Evolutionary conservation across 2,888 invertebrate species (phyloP).

Genomic region (Chouioia cunea): DNA sequence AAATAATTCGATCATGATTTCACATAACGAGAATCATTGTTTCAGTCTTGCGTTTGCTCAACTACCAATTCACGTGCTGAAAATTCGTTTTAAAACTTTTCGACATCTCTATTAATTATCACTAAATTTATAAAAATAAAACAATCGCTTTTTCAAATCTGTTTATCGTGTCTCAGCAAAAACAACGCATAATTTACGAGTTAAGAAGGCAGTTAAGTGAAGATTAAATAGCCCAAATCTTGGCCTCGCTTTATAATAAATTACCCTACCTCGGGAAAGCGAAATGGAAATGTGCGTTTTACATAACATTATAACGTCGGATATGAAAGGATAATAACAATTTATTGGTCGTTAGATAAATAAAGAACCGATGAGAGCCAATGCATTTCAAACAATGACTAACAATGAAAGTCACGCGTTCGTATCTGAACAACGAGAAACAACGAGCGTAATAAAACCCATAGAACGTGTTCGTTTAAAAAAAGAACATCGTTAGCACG

Average conservation of each 20-base stretch:
- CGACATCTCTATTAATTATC: neutral
- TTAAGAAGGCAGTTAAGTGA: neutral
- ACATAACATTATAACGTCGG: conserved; percentile 11
- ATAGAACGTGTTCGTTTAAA: conserved; percentile 24
- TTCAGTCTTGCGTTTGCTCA: too few relatives aligned
- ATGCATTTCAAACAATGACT: neutral
- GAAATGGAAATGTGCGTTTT: conserved; percentile 17
- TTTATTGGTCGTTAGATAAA: conserved; percentile 17
- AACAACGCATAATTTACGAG: neutral
- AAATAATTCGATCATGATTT: too few relatives aligned
- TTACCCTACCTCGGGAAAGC: neutral
- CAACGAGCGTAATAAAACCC: neutral
- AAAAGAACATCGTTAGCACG: conserved; percentile 8
- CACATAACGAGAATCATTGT: too few relatives aligned
- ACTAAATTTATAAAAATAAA: neutral
- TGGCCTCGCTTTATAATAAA: conserved; percentile 7
- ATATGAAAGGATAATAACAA: conserved; percentile 18
- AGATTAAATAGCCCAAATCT: conserved; percentile 7
- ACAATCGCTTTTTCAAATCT: neutral
- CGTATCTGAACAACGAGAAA: conserved; percentile 20
- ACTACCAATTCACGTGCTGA: too few relatives aligned
- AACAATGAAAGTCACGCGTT: conserved; percentile 12
- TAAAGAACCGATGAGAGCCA: neutral
- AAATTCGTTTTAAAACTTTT: too few relatives aligned
- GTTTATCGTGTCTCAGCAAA: neutral